Conservation (phyloP, 2,113 vertebrate genomes). For the Trematomus loennbergii region DNA sequence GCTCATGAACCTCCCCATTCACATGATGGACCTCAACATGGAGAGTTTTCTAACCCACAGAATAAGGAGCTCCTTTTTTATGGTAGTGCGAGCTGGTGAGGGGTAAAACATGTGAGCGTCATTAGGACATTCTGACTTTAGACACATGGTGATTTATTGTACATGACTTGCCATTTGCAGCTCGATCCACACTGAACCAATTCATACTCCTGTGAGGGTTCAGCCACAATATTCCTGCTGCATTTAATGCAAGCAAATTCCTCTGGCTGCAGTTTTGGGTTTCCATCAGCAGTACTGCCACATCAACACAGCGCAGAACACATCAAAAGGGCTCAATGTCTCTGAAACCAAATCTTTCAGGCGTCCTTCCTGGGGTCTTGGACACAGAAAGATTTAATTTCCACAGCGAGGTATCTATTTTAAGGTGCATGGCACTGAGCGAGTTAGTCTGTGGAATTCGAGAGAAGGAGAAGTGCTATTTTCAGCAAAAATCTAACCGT, state of each 20-base stretch:
- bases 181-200: slow-evolving; percentile 33
- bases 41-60: slow-evolving; percentile 4
- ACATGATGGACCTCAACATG: slow-evolving; percentile 9
- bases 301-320: slow-evolving; percentile 51
- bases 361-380: slow-evolving; percentile 68
- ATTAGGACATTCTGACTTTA: slow-evolving; percentile 16
- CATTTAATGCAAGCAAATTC: slow-evolving; percentile 39
- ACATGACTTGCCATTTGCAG: slow-evolving; percentile 47
- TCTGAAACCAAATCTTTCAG: slow-evolving; percentile 68
- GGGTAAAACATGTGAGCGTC: not conserved
- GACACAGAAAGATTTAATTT: slow-evolving; percentile 66
- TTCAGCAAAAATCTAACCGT: slow-evolving; percentile 73
- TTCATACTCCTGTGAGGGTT: slow-evolving; percentile 11
- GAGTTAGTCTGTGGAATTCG: slow-evolving; percentile 64
- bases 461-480: slow-evolving; percentile 76
- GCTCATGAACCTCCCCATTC: slow-evolving; percentile 23
- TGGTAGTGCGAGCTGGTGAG: slow-evolving; percentile 3
- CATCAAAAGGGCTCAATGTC: slow-evolving; percentile 59
- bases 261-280: slow-evolving; percentile 26
- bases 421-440: slow-evolving; percentile 54
- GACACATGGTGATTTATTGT: slow-evolving; percentile 26
- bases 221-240: slow-evolving; percentile 29
- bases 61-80: slow-evolving; percentile 3
- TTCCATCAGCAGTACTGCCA: slow-evolving; percentile 50
- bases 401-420: slow-evolving; percentile 73